These are phyloP conservation scores for Columbina picui DNA, from an alignment of 2,113 vertebrate genomes.

Conservation along the genomic window DNA sequence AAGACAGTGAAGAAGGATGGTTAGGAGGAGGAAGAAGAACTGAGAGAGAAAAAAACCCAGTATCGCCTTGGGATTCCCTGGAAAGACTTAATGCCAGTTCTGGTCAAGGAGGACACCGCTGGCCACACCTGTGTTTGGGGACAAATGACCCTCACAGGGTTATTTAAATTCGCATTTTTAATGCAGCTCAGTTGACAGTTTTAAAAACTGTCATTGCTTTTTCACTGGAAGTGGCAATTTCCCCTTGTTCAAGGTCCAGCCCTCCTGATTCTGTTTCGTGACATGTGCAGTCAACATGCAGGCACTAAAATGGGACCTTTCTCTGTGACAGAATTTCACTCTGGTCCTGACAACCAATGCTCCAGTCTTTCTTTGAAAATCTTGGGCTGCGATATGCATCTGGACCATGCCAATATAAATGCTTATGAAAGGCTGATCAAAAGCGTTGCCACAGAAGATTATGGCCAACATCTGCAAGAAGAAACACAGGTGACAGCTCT, in stretches of 20 bases:
- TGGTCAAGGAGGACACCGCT: rapidly evolving
- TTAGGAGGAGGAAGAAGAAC: not conserved
- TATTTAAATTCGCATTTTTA: not conserved
- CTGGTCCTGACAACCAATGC: not conserved
- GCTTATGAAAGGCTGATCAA: rapidly evolving
- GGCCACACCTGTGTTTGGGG: rapidly evolving
- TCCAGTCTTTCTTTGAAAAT: not conserved
- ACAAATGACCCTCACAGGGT: not conserved
- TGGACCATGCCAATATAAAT: rapidly evolving
- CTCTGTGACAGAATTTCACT: not conserved
- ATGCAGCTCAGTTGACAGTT: not conserved
- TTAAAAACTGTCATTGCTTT: not conserved
- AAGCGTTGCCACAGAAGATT: not conserved
- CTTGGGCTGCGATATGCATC: rapidly evolving
- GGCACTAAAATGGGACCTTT: not conserved
- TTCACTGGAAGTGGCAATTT: not conserved
- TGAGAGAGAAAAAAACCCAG: not conserved
- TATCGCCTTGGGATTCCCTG: not conserved
- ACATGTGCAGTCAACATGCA: rapidly evolving
- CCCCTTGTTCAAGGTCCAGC: not conserved
- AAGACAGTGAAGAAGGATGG: not conserved
- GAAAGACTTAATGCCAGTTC: not conserved
- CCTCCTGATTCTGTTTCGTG: not conserved
- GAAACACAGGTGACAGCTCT: not conserved
- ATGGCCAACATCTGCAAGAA: not conserved